Evolutionary conservation across 37 sponge, comb jelly and placozoan genomes (phyloP).

Genomic region (Petrosia ficiformis): DNA sequence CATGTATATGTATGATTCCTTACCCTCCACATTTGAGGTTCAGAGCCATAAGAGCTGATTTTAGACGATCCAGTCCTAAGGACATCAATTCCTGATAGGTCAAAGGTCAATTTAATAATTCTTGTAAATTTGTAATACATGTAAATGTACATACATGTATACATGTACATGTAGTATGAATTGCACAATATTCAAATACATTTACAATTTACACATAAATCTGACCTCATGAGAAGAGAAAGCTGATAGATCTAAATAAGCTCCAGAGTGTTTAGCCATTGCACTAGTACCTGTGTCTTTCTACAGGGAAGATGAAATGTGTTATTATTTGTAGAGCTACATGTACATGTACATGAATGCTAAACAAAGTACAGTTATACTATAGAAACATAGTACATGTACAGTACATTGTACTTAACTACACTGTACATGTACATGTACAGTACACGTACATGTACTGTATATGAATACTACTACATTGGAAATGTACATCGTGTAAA

Average conservation of each 20-base stretch:
- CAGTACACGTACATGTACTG: too few species aligned
- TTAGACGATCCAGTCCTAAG: constrained; percentile 94
- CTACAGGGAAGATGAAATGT: constrained; percentile 45
- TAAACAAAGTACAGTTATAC: neutral
- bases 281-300: constrained; percentile 92
- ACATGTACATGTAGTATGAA: constrained; percentile 5
- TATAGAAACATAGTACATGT: neutral
- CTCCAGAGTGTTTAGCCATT: constrained; percentile 86
- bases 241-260: constrained; percentile 89
- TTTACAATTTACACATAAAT: too few species aligned
- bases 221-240: constrained; percentile 86
- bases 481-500: too few species aligned
- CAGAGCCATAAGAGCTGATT: constrained; percentile 90
- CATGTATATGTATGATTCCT: too few species aligned
- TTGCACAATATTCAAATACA: neutral
- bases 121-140: neutral
- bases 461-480: too few species aligned
- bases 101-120: neutral
- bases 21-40: constrained; percentile 98
- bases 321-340: too few species aligned
- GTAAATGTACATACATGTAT: too few species aligned
- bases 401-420: too few species aligned
- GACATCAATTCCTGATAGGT: constrained; percentile 74
- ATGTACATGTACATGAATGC: constrained; percentile 10
- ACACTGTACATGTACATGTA: too few species aligned